Percentiles rank a stretch among this genome's conserved stretches.
phyloP scores from a whole-genome alignment of 2,888 invertebrate genomes.

The Hedychridium roseum region DNA sequence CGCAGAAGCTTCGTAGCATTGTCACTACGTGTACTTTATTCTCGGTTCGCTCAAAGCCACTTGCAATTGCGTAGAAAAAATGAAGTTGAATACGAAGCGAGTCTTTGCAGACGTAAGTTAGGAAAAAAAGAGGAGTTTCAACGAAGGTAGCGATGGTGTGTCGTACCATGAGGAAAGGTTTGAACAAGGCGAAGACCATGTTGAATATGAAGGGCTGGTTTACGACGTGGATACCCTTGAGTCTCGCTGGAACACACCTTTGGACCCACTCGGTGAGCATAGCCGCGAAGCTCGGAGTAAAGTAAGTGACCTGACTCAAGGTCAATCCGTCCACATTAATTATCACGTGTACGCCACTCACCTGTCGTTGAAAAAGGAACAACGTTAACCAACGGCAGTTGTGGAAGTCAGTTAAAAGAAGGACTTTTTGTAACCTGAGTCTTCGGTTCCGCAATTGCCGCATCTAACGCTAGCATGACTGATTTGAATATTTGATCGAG shows the following conservation, averaged over 20 bases:
- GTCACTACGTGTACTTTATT: no score
- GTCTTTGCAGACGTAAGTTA: no score
- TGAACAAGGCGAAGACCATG: conserved; percentile 84
- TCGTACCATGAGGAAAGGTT: conserved; percentile 77
- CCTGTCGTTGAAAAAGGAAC: conserved; percentile 43
- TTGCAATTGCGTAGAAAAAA: no score
- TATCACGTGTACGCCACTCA: conserved; percentile 77
- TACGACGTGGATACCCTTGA: conserved; percentile 88
- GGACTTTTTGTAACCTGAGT: conserved; percentile 68
- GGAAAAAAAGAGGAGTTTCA: no score
- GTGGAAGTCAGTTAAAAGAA: conserved; percentile 1
- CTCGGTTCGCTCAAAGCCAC: no score
- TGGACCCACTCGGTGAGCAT: conserved; percentile 77
- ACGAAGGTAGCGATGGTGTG: no score
- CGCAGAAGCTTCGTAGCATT: no score
- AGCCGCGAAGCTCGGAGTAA: conserved; percentile 80
- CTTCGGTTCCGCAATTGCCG: conserved; percentile 79
- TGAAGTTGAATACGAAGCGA: no score
- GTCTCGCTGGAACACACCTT: conserved; percentile 83
- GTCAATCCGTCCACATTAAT: conserved; percentile 80
- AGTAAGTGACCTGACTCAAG: conserved; percentile 76
- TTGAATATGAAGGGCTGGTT: conserved; percentile 89
- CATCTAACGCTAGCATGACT: conserved; percentile 74
- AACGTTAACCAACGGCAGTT: background rate
- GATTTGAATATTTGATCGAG: conserved; percentile 75